Evolutionary conservation across 2,113 vertebrate species (phyloP), one percentile per base, ranked within the genome.

Genomic region (Xyrauchen texanus): DNA sequence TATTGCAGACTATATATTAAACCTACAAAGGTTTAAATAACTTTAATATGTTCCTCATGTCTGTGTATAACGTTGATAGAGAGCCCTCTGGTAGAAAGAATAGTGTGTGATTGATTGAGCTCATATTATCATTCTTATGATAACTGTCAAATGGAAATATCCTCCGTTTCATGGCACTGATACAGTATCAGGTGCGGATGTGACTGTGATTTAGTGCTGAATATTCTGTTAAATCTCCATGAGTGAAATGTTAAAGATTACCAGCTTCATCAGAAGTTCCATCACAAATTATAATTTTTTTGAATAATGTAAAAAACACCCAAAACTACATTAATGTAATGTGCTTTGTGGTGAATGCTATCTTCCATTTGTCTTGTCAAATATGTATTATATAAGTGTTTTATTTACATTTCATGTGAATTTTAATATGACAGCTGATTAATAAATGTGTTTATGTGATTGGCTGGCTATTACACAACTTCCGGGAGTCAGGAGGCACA

Each of bases 71-170:
- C 66, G 15, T 15, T 47, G 45, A 68, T 47, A 68, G 7, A 49
- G 49, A 21, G n/a, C 68, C 7, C 1, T 53, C 21, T n/a, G 5
- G 7, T 68, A 49, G 45, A 64, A 44, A 63, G 47, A 34, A 44
- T 68, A 46, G 12, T 15, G 15, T 66, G 52, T 57, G 68, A 72
- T 58, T 71, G 60, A 81, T 75, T 10, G 58, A 7, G 44, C 44
- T 64, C 45, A 42, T 68, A 21, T 65, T 53, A 49, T 47, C n/a
- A 42, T 60, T 11, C 11, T 79, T 55, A 70, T 72, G 53, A 42
- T 53, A 16, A 47, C 55, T 64, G 51, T 44, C 21, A 7, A 1
- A 4, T 47, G 21, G 21, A 34, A 34, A 34, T 34, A 34, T 34
- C 1, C 21, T 34, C 21, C 3, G 68, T 62, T 72, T 65, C 44